Evolutionary conservation across 2,113 vertebrate genomes (phyloP).

Genomic region (Eubucco bourcierii): DNA sequence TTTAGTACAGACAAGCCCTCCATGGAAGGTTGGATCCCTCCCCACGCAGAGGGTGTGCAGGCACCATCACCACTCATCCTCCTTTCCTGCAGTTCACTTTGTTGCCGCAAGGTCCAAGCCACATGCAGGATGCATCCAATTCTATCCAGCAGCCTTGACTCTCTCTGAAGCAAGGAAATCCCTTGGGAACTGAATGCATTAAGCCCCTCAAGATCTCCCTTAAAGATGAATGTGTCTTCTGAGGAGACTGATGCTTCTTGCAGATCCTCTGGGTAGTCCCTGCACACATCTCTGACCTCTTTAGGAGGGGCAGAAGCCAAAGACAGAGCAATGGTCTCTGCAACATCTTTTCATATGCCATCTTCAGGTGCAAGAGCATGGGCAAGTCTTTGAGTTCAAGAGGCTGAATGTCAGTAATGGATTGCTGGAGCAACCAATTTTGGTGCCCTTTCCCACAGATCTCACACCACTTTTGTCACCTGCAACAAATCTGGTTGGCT

Average conservation of each 20-base stretch:
- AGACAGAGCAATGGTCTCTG: background rate
- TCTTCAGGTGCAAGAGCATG: background rate
- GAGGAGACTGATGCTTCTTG: background rate
- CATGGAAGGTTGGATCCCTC: background rate
- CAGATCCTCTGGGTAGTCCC: background rate
- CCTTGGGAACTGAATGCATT: background rate
- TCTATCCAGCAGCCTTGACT: background rate
- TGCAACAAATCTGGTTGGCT: background rate
- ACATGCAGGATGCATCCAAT: fast-evolving
- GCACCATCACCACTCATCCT: background rate
- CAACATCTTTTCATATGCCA: background rate
- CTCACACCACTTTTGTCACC: background rate
- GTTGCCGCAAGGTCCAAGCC: fast-evolving
- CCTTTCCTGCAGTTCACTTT: background rate
- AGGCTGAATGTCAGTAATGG: background rate
- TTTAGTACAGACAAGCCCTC: background rate
- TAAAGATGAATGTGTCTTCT: background rate
- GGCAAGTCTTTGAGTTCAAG: background rate
- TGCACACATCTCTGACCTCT: background rate
- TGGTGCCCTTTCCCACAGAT: background rate
- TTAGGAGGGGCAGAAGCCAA: background rate
- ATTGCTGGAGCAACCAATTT: background rate
- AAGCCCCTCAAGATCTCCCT: background rate
- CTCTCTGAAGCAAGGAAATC: background rate
- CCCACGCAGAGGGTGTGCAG: background rate